A percentile compares a stretch with the other conserved stretches of the same genome.
Evolutionary conservation across 2,113 vertebrate genomes (phyloP).

Genomic region (Engraulis encrasicolus): DNA sequence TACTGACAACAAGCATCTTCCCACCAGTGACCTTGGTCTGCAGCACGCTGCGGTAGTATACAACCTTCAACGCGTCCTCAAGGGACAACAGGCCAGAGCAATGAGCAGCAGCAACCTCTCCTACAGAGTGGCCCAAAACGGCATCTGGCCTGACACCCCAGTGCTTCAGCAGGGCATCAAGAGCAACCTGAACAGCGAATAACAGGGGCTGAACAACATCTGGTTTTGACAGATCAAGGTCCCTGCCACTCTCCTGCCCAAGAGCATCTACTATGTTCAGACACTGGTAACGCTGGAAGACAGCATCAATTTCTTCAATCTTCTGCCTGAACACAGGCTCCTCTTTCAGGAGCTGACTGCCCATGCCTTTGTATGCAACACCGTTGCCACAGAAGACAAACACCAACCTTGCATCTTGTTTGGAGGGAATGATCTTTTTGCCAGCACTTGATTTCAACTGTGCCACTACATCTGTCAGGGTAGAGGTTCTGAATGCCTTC

Average conservation of each 20-base stretch:
- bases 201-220: slow-evolving; percentile 80
- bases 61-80: slow-evolving; percentile 81
- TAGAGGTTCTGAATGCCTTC: slow-evolving; percentile 74
- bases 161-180: slow-evolving; percentile 73
- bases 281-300: slow-evolving; percentile 61
- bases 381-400: slow-evolving; percentile 89
- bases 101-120: slow-evolving; percentile 85
- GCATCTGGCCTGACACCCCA: slow-evolving; percentile 82
- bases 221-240: slow-evolving; percentile 68
- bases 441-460: slow-evolving; percentile 55
- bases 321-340: slow-evolving; percentile 81
- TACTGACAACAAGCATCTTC: slow-evolving; percentile 85
- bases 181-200: slow-evolving; percentile 83
- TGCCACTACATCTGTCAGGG: slow-evolving; percentile 71
- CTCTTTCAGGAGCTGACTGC: slow-evolving; percentile 73
- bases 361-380: slow-evolving; percentile 77
- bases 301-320: slow-evolving; percentile 68
- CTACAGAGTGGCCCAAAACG: slow-evolving; percentile 82
- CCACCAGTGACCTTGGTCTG: slow-evolving; percentile 77
- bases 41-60: slow-evolving; percentile 80
- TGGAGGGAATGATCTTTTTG: slow-evolving; percentile 42
- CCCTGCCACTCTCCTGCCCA: slow-evolving; percentile 60
- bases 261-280: slow-evolving; percentile 68
- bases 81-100: slow-evolving; percentile 85
- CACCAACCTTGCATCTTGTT: slow-evolving; percentile 70